Base-by-base conservation (phyloP, 2,888 invertebrate genomes). In the Anarsia innoxiella region DNA sequence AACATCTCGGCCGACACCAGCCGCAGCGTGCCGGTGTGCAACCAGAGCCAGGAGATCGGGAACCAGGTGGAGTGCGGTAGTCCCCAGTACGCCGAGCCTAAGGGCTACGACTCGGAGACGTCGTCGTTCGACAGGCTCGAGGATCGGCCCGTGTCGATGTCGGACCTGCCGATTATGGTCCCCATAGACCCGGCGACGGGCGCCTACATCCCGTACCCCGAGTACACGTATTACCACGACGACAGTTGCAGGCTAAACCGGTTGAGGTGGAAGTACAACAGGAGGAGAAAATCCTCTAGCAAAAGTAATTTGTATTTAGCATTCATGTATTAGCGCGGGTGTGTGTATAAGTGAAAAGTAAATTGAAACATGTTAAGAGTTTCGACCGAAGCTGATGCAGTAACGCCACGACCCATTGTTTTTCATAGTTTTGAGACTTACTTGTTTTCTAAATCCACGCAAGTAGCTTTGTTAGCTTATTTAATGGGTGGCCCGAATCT, bases 401-500 rank as follows among this genome's bases (percentile, higher is more conserved):
- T 72, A 70, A 70, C 64, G 66, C 65, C 70, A 64, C 68, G 51
- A 46, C 68, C 75, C 77, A 73, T 65, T 46, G 48, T 49, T 55
- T 59, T n/a, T n/a, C n/a, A 49, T 49, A 53, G 50, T 46, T 37
- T 41, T 23, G 41, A 51, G 51, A 51, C 53, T 55, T 50, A 42
- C 52, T 59, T 40, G 57, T 51, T 53, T 53, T 45, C 35, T 28
- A 35, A 33, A 28, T 28, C 19, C 45, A 26, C 49, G 37, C 52
- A 55, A 48, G 46, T 68, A 64, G 72, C 76, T 69, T 70, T 73
- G 70, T 65, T 60, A n/a, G 64, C 50, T 35, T 56, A 46, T 52
- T 40, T 31, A 59, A 77, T 77, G 82, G 82, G 83, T 76, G 74
- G 68, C 84, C 84, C 84, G 80, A 82, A 79, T 84, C 84, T 83